Evolutionary conservation across 2,797 vertebrate species (phyloP), one percentile per base, ranked within the genome.

Genomic region (Sebastes nivosus): DNA sequence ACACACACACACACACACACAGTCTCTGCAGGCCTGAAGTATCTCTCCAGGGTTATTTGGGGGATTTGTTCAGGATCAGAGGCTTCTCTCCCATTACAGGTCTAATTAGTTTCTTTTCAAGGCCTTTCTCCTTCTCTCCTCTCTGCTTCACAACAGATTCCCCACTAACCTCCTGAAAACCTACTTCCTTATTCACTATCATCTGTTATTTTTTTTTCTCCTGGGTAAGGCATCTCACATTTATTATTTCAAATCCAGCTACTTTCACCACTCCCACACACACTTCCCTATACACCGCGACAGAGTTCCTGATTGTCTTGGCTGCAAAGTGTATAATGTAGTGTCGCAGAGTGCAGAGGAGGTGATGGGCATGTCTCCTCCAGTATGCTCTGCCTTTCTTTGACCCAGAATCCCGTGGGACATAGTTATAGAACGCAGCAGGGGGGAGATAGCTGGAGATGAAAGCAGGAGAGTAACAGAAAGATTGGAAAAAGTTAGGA

Each of bases 11-110:
- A 38, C 36, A 38, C 36, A 38, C 36, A 38, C 36, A 38, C 13
- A 38, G 74, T 79, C 82, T 88, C 71, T 75, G 24, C 57, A 85
- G 90, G 58, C 70, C 70, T 74, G 70, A 77, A 83, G 72, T 74
- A 77, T 81, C 70, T 90, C 88, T 94, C 83, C 22, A 61, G 87
- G 85, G 86, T 90, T 87, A 75, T 86, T 76, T 72, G 60, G 78
- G 75, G 88, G 91, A 92, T 90, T 93, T 93, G 84, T 92, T 92
- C 86, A 83, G 87, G 88, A 93, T 91, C 90, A 89, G 86, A 90
- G 79, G 77, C 84, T 89, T 90, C 81, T 87, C 87, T 90, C 67
- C 81, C 75, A 83, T 89, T 90, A 91, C 81, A 85, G 83, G 72
- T 93, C 75, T 91, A 91, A 94, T 94, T 90, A 89, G 83, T 82